These are phyloP conservation scores for Meloe dianella DNA, from an alignment of 2,888 invertebrate species.

Conservation along the genomic window DNA sequence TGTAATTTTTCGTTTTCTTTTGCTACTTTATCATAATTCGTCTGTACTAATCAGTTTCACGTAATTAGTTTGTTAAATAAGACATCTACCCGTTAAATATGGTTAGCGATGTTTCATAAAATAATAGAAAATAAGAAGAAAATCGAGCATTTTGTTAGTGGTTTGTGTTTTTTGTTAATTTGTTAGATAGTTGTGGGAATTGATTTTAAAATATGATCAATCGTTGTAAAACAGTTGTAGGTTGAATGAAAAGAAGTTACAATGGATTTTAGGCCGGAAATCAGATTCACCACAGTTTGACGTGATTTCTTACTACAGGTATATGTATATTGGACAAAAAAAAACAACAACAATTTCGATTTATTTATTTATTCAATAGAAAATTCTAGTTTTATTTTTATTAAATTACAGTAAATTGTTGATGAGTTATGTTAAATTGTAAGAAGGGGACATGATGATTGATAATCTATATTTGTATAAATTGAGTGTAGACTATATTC, in stretches of 20 bases:
- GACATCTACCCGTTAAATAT: no score
- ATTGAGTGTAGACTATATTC: constrained; percentile 11
- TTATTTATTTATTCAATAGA: constrained; percentile 10
- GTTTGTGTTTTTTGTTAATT: constrained; percentile 1
- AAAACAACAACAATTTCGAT: not conserved
- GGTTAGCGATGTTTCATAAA: no score
- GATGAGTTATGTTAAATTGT: constrained; percentile 4
- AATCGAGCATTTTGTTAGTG: constrained; percentile 20
- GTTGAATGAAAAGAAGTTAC: constrained; percentile 22
- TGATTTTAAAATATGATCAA: constrained; percentile 17
- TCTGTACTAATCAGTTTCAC: constrained; percentile 17
- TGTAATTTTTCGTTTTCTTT: not conserved
- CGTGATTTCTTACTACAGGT: constrained; percentile 25
- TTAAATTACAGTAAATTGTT: constrained; percentile 4
- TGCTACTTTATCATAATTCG: constrained; percentile 44
- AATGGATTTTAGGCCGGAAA: constrained; percentile 29
- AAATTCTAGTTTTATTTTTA: not conserved
- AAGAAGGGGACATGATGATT: constrained; percentile 14
- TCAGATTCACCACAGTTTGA: constrained; percentile 29
- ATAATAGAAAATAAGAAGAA: not conserved
- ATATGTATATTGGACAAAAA: not conserved
- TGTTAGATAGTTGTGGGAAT: constrained; percentile 17
- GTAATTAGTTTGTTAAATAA: constrained; percentile 49
- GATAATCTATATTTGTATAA: constrained; percentile 19
- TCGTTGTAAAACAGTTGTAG: constrained; percentile 10